Evolutionary conservation across 2,888 invertebrate species (phyloP).

Genomic region (Therioaphis trifolii): DNA sequence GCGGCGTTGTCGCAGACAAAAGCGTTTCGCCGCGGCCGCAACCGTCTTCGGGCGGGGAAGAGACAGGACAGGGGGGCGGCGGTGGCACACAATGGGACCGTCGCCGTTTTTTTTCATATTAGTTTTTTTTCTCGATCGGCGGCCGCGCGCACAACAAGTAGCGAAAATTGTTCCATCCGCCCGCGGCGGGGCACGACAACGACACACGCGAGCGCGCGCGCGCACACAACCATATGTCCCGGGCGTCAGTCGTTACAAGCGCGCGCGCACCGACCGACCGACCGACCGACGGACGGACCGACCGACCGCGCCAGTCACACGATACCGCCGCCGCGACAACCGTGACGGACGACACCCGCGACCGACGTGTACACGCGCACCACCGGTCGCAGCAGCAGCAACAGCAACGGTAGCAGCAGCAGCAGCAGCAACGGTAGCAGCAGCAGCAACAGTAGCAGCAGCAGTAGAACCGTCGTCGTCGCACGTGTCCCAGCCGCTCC

Average conservation of each 20-base stretch:
- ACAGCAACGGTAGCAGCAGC: too few species aligned
- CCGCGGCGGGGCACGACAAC: neutral
- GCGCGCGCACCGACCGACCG: conserved; percentile 23
- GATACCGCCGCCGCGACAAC: neutral
- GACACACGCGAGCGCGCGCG: neutral
- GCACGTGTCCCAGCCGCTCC: neutral
- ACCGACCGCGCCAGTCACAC: neutral
- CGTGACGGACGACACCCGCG: neutral
- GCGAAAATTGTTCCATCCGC: conserved; percentile 57
- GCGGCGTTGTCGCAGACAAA: too few species aligned
- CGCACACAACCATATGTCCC: neutral
- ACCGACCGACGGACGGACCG: too few species aligned
- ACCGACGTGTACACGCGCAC: neutral
- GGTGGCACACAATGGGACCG: too few species aligned
- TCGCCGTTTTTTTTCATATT: neutral
- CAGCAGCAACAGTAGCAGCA: too few species aligned
- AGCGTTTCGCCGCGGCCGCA: too few species aligned
- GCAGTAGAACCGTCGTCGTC: too few species aligned
- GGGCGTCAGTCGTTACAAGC: conserved; percentile 32
- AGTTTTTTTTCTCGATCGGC: conserved; percentile 13
- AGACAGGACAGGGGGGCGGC: neutral
- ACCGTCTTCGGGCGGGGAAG: neutral
- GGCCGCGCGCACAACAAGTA: neutral
- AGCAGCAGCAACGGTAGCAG: too few species aligned
- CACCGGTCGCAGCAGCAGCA: too few species aligned